Evolutionary conservation across 2,113 vertebrate genomes (phyloP).

Genomic region (Nothocercus nigrocapillus): DNA sequence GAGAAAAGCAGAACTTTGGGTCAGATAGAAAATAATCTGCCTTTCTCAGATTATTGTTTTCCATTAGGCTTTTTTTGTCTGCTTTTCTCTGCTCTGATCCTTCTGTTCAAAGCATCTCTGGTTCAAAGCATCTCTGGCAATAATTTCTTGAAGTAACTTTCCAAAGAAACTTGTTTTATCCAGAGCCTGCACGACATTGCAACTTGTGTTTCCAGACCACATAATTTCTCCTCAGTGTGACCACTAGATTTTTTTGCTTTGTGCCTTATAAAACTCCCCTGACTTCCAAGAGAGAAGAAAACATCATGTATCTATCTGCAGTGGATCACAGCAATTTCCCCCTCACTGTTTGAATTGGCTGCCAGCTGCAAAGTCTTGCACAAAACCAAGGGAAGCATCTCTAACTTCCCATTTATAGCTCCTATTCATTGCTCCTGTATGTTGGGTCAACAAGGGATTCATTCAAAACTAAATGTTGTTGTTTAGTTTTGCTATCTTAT

Average conservation of each 20-base stretch:
- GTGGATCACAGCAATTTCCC: not conserved
- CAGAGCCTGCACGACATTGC: not conserved
- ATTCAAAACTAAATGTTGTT: not conserved
- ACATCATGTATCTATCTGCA: fast-evolving
- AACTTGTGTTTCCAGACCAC: not conserved
- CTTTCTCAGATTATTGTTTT: not conserved
- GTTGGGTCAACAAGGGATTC: not conserved
- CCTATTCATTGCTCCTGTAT: not conserved
- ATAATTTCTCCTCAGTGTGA: not conserved
- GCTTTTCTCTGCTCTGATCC: not conserved
- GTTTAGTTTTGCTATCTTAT: not conserved
- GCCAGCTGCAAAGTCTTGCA: not conserved
- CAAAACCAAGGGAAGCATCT: not conserved
- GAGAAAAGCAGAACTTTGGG: not conserved
- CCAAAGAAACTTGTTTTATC: not conserved
- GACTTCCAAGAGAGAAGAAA: not conserved
- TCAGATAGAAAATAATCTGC: not conserved
- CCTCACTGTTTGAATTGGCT: not conserved
- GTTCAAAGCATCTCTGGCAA: not conserved
- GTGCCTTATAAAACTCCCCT: not conserved
- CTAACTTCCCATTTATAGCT: not conserved
- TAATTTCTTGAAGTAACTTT: not conserved
- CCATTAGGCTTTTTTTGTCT: not conserved
- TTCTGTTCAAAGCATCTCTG: not conserved
- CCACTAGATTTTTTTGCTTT: not conserved